Evolutionary conservation across 2,888 invertebrate genomes (phyloP).

Genomic region (Dynastes maya): DNA sequence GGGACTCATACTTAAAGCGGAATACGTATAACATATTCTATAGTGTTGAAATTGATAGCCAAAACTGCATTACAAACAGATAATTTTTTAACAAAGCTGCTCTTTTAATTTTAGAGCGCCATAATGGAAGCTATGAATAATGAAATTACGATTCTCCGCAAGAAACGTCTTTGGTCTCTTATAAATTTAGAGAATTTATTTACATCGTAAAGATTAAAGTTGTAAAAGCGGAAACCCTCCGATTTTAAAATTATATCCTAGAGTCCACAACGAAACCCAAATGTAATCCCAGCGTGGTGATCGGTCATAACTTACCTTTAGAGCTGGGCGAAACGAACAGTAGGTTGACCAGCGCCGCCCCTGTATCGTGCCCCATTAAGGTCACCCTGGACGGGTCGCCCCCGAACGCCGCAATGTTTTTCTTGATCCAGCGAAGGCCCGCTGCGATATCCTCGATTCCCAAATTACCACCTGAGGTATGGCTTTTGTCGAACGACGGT

Average conservation of each 20-base stretch:
- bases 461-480: conserved; percentile 76
- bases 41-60: too few species aligned
- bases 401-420: conserved; percentile 90
- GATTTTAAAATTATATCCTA: conserved; percentile 3
- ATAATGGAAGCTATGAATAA: too few species aligned
- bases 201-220: background rate
- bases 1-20: too few species aligned
- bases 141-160: too few species aligned
- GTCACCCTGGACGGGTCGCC: conserved; percentile 89
- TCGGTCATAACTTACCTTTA: conserved; percentile 73
- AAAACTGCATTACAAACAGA: too few species aligned
- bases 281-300: background rate
- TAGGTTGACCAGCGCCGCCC: conserved; percentile 88
- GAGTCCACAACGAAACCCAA: background rate
- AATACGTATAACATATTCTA: too few species aligned
- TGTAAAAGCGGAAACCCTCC: background rate
- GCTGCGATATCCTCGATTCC: conserved; percentile 88
- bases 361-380: conserved; percentile 88
- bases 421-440: conserved; percentile 87
- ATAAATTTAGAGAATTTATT: background rate
- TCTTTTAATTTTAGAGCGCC: too few species aligned
- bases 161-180: background rate
- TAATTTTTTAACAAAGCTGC: too few species aligned
- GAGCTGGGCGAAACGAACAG: conserved; percentile 87
- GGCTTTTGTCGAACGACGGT: conserved; percentile 63